Base-by-base conservation (phyloP, 1,140 invertebrate species). In the Anoplolepis gracilipes region DNA sequence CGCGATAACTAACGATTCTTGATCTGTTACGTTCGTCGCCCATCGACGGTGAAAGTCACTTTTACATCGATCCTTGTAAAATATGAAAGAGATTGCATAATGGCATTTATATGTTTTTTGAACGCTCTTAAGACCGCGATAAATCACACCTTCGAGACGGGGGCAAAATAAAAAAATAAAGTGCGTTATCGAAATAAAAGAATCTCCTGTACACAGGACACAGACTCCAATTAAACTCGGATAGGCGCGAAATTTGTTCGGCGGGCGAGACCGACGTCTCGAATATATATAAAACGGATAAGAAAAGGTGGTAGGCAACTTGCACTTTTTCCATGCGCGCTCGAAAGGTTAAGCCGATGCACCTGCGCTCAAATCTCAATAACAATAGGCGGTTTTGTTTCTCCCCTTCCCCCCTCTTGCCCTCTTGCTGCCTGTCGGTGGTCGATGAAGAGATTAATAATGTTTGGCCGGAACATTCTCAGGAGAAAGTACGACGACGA, bases 401-500 rank as follows among this genome's bases (percentile, higher is more conserved):
- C 28, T 3, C 28, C 13, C n/a, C 11, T 10, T 33, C 8, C n/a
- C 13, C 13, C 30, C 4, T 8, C 39, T 0, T n/a, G 22, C 55
- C 16, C 72, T 16, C 16, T 19, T 7, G 39, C 49, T 22, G 19
- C 36, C 67, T 16, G 22, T 16, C 30, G 30, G 25, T 25, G 25
- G 42, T 42, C 75, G 82, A 85, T 85, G 75, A 73, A 79, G 73
- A 85, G 82, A 85, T 85, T 85, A 85, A 85, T 85, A 85, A 85
- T 36, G 61, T 85, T 85, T 85, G 73, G 61, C 46, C 57, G 25
- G 62, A 62, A 78, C 61, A 79, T 46, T 79, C 82, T 33, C 73
- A n/a, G 42, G 78, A 69, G 75, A 87, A 88, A 87, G 75, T 87
- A 84, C 28, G 25, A 49, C 25, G 39, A 30, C 62, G 70, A 70